phyloP scores from a whole-genome alignment of 1,140 invertebrate genomes.

The Geopemphigus sp. region DNA sequence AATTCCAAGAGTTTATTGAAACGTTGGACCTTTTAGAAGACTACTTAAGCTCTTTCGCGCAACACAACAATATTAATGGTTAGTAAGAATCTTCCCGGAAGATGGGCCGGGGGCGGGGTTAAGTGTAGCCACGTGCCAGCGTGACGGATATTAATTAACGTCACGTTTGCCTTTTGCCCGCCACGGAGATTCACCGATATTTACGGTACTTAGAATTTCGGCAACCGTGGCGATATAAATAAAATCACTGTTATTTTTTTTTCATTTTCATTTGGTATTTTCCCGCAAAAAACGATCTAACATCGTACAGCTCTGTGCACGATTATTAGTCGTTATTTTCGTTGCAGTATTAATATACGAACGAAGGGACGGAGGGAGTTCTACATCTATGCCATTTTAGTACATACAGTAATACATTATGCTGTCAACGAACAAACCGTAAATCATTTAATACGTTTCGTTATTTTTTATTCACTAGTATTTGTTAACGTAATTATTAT shows the following conservation, averaged over 20 bases:
- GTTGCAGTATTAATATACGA: not conserved
- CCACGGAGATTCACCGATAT: not conserved
- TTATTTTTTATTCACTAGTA: too few species aligned
- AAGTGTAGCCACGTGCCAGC: not conserved
- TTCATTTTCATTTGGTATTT: not conserved
- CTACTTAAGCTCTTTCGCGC: conserved; percentile 30
- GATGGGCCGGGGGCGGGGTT: too few species aligned
- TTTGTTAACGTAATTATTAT: too few species aligned
- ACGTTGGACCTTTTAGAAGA: conserved; percentile 37
- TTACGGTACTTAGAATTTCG: not conserved
- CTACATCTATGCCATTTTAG: too few species aligned
- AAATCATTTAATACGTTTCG: too few species aligned
- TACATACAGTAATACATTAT: too few species aligned
- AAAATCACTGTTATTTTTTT: not conserved
- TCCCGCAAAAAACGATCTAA: not conserved
- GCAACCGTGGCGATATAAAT: not conserved
- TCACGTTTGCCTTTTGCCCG: conserved; percentile 27
- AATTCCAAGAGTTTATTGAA: conserved; percentile 39
- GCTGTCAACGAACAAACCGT: too few species aligned
- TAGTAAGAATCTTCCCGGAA: not conserved
- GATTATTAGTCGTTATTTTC: not conserved
- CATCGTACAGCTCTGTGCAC: too few species aligned
- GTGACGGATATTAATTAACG: conserved; percentile 48
- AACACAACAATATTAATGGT: conserved; percentile 33
- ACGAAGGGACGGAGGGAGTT: too few species aligned